Base-by-base conservation (phyloP, 2,797 vertebrate genomes). In the Rousettus madagascariensis region DNA sequence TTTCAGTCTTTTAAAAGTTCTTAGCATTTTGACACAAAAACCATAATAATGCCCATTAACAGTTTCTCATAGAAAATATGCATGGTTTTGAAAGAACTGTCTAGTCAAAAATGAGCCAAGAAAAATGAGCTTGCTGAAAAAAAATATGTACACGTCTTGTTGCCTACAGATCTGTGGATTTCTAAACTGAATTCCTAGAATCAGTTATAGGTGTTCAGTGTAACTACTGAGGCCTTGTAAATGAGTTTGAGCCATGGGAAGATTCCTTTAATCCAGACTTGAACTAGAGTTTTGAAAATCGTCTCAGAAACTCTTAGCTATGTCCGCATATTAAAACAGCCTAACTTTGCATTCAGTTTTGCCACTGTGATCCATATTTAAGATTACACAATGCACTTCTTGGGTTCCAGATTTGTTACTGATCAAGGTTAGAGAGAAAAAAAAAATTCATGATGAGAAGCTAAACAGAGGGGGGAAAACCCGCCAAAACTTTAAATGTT, bases 271-370 rank as follows among this genome's bases (percentile, higher is more conserved):
- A 75, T 49, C 19, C 43, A 43, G 43, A 38, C 3, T 68, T 68
- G n/a, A 91, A 63, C 11, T 53, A 36, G 6, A 3, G 43, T 66
- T 59, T 59, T 90, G n/a, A 79, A 92, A 92, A 77, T 84, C 12
- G 0, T 24, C 30, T 43, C 24, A 75, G 30, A 82, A 94, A 75
- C 53, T 93, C 24, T 71, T 61, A 49, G 55, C 22, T 72, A 12
- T 8, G 20, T 13, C 51, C 82, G 15, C 71, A 43, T 71, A 89
- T 38, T 63, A 33, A 63, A 57, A 51, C 3, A 75, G 15, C n/a
- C 38, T 59, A 68, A 28, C 55, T 78, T 68, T 91, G 89, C 59
- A 30, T 36, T 86, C 86, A 97, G 12, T 85, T 82, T 88, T 95
- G 46, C 33, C 41, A 86, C 30, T 84, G 75, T 55, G 51, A 59